A percentile compares a stretch with the other conserved stretches of the same genome.
Evolutionary conservation across 2,113 vertebrate genomes (phyloP).

Genomic region (Pitta sordida): DNA sequence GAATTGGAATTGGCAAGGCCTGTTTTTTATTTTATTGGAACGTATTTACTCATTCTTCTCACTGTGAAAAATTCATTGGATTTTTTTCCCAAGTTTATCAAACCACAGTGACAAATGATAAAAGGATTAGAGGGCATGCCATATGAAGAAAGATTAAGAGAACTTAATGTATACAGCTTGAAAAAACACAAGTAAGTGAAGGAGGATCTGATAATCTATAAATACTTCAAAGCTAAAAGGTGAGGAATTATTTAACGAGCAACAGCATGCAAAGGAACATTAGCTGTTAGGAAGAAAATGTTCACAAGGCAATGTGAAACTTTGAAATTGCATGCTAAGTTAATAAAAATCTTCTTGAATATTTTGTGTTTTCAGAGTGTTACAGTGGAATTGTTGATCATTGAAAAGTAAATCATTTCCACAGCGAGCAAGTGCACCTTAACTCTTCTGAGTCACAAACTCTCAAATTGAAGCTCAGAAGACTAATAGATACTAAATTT

Average conservation of each 20-base stretch:
- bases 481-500: slow-evolving; percentile 24
- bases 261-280: slow-evolving; percentile 57
- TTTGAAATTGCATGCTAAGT: slow-evolving; percentile 30
- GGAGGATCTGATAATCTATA: slow-evolving; percentile 66
- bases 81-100: slow-evolving; percentile 57
- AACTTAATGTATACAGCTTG: slow-evolving; percentile 65
- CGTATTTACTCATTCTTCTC: slow-evolving; percentile 39
- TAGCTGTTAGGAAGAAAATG: slow-evolving; percentile 50
- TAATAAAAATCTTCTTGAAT: slow-evolving; percentile 39
- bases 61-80: slow-evolving; percentile 43
- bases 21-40: slow-evolving; percentile 21
- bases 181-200: slow-evolving; percentile 57
- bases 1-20: neutral
- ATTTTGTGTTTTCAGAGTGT: slow-evolving; percentile 17
- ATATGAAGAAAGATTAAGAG: slow-evolving; percentile 57
- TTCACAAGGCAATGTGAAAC: slow-evolving; percentile 35
- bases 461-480: neutral
- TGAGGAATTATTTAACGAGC: slow-evolving; percentile 64
- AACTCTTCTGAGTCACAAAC: neutral
- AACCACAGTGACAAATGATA: slow-evolving; percentile 53
- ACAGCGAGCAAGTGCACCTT: neutral
- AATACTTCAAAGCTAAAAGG: slow-evolving; percentile 65
- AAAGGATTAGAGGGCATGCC: slow-evolving; percentile 58
- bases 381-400: slow-evolving; percentile 14
- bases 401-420: slow-evolving; percentile 22